Evolutionary conservation across 2,888 invertebrate species (phyloP).

Genomic region (Melieria picta): DNA sequence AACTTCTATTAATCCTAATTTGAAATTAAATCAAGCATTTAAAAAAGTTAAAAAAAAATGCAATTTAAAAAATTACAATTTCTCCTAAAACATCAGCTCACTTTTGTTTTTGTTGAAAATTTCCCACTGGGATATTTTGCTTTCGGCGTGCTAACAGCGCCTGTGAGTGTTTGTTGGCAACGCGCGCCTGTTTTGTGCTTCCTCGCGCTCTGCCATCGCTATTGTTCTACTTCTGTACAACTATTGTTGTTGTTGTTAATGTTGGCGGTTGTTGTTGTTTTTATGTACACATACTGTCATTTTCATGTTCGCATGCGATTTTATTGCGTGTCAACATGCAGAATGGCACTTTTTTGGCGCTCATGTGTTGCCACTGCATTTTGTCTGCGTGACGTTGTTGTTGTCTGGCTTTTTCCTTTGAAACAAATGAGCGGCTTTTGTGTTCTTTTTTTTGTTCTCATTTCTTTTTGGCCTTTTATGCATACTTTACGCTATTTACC

Average conservation of each 20-base stretch:
- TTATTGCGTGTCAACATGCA: conserved; percentile 57
- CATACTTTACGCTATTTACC: conserved; percentile 28
- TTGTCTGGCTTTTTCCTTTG: conserved; percentile 18
- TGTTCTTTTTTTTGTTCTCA: conserved; percentile 18
- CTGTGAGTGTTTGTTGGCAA: conserved; percentile 2
- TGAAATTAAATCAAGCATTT: no score
- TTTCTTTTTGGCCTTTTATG: conserved; percentile 11
- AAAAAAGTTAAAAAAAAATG: no score
- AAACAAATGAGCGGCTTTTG: conserved; percentile 29
- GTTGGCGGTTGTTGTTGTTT: not conserved
- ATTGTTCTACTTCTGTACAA: conserved; percentile 4
- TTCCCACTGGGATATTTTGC: conserved; percentile 3
- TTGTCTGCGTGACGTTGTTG: conserved; percentile 9
- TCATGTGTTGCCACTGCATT: not conserved
- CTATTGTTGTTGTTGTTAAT: not conserved
- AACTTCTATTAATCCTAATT: no score
- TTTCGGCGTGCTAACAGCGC: conserved; percentile 16
- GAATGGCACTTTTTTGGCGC: conserved; percentile 37
- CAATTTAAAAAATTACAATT: no score
- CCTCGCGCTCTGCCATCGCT: conserved; percentile 2
- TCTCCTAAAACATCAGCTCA: no score
- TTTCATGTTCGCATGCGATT: conserved; percentile 58
- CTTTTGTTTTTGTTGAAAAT: no score
- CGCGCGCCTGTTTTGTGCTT: conserved; percentile 1
- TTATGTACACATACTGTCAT: conserved; percentile 20